A percentile compares a stretch with the other conserved stretches of the same genome.
Evolutionary conservation across 2,888 invertebrate genomes (phyloP).

Genomic region (Drosophila putrida): DNA sequence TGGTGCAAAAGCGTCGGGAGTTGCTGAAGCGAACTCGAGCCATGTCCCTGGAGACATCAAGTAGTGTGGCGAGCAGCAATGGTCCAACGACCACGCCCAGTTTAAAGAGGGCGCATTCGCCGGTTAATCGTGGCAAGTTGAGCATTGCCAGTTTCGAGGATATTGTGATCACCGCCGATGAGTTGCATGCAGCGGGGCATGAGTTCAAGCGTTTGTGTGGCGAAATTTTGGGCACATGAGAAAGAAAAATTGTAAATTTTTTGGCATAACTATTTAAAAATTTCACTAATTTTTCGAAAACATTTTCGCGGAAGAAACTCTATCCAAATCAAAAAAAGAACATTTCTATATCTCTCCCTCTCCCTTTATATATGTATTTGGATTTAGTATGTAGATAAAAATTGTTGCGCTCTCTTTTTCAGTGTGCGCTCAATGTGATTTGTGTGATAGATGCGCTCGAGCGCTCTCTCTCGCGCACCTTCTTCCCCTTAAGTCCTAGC

Average conservation of each 20-base stretch:
- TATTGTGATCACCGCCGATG: conserved; percentile 81
- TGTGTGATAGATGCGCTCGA: conserved; percentile 57
- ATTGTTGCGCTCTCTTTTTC: conserved; percentile 32
- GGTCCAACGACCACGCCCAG: conserved; percentile 59
- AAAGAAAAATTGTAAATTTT: conserved; percentile 74
- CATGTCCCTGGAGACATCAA: conserved; percentile 67
- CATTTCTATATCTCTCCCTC: conserved; percentile 4
- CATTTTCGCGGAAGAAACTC: background rate
- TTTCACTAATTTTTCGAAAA: conserved; percentile 73
- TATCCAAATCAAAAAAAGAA: conserved; percentile 20
- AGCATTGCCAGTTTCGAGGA: conserved; percentile 73
- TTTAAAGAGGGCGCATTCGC: conserved; percentile 59
- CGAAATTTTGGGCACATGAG: conserved; percentile 65
- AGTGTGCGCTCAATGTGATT: conserved; percentile 54
- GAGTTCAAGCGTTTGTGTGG: conserved; percentile 83
- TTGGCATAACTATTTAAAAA: conserved; percentile 60
- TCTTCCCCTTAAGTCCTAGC: background rate
- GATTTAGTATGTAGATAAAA: conserved; percentile 19
- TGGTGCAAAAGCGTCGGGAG: conserved; percentile 72
- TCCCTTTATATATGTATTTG: background rate
- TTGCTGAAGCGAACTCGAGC: conserved; percentile 77
- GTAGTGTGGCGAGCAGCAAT: conserved; percentile 19
- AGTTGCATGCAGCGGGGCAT: conserved; percentile 75
- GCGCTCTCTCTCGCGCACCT: conserved; percentile 2
- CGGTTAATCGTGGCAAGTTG: conserved; percentile 26